Evolutionary conservation across 1,140 invertebrate genomes (phyloP).

Genomic region (Proctacanthus coquilletti): DNA sequence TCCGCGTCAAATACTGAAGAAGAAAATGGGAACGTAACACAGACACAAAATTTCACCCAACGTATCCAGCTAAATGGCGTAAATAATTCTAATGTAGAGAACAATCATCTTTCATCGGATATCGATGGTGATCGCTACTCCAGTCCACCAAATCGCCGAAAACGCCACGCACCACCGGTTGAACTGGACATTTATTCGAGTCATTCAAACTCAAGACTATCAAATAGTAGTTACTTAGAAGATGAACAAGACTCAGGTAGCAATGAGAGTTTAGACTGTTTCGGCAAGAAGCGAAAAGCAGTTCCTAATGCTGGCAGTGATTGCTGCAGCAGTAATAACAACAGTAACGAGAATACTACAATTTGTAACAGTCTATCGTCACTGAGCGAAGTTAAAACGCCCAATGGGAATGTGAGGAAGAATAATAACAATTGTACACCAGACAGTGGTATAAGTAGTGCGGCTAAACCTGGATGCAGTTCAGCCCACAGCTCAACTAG

Average conservation of each 20-base stretch:
- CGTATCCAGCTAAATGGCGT: constrained; percentile 1
- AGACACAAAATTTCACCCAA: too few species aligned
- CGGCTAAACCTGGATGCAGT: constrained; percentile 4
- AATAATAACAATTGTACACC: constrained; percentile 6
- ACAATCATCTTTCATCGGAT: not conserved
- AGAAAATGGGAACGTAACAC: too few species aligned
- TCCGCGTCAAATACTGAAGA: too few species aligned
- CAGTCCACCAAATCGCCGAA: not conserved
- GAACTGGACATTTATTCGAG: constrained; percentile 7
- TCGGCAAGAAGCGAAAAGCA: not conserved
- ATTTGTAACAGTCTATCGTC: not conserved
- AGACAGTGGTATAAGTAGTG: constrained; percentile 10
- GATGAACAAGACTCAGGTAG: constrained; percentile 3
- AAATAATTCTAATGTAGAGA: not conserved
- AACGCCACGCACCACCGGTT: not conserved
- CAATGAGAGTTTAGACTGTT: not conserved
- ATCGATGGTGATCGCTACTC: constrained; percentile 2
- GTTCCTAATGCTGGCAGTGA: constrained; percentile 2
- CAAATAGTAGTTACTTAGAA: constrained; percentile 7
- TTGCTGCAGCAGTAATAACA: constrained; percentile 5
- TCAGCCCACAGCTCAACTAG: constrained; percentile 2
- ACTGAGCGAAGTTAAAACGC: not conserved
- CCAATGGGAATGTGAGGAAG: too few species aligned
- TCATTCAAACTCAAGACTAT: constrained; percentile 8
- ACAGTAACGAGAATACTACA: constrained; percentile 2